A percentile compares a stretch with the other conserved stretches of the same genome.
Evolutionary conservation across 2,797 vertebrate genomes (phyloP).

Genomic region (Girardinus metallicus): DNA sequence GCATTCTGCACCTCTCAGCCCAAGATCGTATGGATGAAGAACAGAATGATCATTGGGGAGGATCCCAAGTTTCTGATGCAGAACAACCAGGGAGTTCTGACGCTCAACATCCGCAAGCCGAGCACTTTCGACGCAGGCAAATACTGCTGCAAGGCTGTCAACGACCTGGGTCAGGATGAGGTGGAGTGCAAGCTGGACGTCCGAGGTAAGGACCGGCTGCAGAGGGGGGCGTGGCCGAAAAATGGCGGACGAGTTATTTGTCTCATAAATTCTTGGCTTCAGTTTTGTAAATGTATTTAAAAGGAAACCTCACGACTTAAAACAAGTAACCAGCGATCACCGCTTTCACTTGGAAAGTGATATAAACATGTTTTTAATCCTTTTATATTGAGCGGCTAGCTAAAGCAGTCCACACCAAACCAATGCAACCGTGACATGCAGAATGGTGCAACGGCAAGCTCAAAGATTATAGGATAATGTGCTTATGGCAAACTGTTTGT

Average conservation of each 20-base stretch:
- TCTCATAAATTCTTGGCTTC: not conserved
- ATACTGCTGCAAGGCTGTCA: slow-evolving; percentile 90
- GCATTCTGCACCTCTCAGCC: slow-evolving; percentile 77
- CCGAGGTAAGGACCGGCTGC: slow-evolving; percentile 78
- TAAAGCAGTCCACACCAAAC: not conserved
- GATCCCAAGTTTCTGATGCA: slow-evolving; percentile 93
- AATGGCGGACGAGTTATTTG: not conserved
- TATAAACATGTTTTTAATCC: not conserved
- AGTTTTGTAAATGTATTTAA: not conserved
- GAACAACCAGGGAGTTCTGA: slow-evolving; percentile 94
- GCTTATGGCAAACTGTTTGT: not conserved
- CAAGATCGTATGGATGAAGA: slow-evolving; percentile 96
- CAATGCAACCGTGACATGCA: not conserved
- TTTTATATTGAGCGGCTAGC: not conserved
- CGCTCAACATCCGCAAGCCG: slow-evolving; percentile 94
- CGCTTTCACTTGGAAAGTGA: not conserved
- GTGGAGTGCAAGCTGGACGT: slow-evolving; percentile 91
- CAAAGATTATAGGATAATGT: not conserved
- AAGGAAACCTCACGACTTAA: not conserved
- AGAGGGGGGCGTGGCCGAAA: not conserved
- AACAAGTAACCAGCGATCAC: not conserved
- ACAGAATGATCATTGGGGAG: slow-evolving; percentile 89
- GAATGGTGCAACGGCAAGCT: not conserved
- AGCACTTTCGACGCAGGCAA: slow-evolving; percentile 88
- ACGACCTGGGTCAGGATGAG: slow-evolving; percentile 87